Evolutionary conservation across 2,888 invertebrate genomes (phyloP).

Genomic region (Teleiodes luculella): DNA sequence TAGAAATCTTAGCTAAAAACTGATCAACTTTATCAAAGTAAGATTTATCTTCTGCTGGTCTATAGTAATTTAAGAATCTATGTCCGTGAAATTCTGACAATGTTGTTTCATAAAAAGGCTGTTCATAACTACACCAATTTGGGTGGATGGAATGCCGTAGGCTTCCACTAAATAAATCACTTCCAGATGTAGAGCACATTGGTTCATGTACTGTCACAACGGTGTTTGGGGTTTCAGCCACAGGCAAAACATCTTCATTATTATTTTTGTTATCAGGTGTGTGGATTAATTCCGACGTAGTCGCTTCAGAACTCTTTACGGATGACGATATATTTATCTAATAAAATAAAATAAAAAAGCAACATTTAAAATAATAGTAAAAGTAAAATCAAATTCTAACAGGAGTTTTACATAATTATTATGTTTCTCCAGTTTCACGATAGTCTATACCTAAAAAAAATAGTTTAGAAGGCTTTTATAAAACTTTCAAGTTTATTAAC

Average conservation of each 20-base stretch:
- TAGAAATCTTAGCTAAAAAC: neutral
- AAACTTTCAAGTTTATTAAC: too few relatives aligned
- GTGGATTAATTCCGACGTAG: neutral
- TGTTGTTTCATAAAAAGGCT: neutral
- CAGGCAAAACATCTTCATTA: neutral
- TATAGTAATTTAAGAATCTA: neutral
- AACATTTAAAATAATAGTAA: too few relatives aligned
- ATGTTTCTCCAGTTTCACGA: too few relatives aligned
- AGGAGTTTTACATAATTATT: too few relatives aligned
- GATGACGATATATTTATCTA: neutral
- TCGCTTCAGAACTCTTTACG: neutral
- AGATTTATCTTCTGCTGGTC: constrained; percentile 1
- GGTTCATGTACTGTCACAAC: too few relatives aligned
- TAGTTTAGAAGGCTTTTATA: too few relatives aligned
- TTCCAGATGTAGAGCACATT: neutral
- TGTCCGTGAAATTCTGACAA: neutral
- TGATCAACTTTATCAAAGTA: neutral
- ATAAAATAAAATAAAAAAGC: neutral
- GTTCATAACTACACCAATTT: neutral
- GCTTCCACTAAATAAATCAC: neutral
- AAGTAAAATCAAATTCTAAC: too few relatives aligned
- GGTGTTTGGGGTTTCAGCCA: neutral
- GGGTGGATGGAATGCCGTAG: too few relatives aligned
- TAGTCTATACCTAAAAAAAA: too few relatives aligned
- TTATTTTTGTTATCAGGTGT: neutral